A percentile compares a stretch with the other conserved stretches of the same genome.
phyloP scores from a whole-genome alignment of 2,888 invertebrate genomes.

The Linnaemya tessellans region DNA sequence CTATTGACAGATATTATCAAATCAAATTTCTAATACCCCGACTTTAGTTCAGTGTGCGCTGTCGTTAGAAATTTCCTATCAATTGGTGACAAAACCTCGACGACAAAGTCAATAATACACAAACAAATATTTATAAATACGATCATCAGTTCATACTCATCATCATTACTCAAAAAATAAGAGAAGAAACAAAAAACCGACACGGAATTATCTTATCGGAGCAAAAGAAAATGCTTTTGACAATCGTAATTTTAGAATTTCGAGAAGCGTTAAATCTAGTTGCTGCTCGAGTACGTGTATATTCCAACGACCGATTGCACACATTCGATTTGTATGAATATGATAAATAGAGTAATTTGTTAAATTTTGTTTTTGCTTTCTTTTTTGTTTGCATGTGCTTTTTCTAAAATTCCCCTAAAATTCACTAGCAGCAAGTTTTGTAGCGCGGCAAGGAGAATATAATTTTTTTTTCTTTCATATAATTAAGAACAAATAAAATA shows the following conservation, averaged over 20 bases:
- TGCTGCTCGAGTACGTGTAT: constrained; percentile 16
- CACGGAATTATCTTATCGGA: constrained; percentile 65
- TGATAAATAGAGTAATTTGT: constrained; percentile 60
- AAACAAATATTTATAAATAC: constrained; percentile 42
- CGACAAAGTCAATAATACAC: constrained; percentile 32
- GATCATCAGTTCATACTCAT: constrained; percentile 59
- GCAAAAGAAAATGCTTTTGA: constrained; percentile 48
- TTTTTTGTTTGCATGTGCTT: background rate
- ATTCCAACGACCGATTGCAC: background rate
- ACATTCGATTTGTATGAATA: constrained; percentile 46
- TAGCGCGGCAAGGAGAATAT: background rate
- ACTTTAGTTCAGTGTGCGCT: constrained; percentile 31
- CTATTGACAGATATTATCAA: constrained; percentile 36
- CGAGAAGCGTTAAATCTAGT: constrained; percentile 54
- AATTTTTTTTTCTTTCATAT: constrained; percentile 25
- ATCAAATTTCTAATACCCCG: constrained; percentile 38
- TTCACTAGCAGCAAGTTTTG: background rate
- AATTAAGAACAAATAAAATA: constrained; percentile 45
- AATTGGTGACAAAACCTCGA: constrained; percentile 2
- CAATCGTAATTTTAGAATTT: constrained; percentile 55
- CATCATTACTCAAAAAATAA: constrained; percentile 56
- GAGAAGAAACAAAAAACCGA: constrained; percentile 1
- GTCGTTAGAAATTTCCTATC: constrained; percentile 55
- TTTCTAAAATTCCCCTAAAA: constrained; percentile 30
- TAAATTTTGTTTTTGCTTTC: constrained; percentile 34